phyloP scores from a whole-genome alignment of 1,140 invertebrate genomes.

The Drosophila willistoni region DNA sequence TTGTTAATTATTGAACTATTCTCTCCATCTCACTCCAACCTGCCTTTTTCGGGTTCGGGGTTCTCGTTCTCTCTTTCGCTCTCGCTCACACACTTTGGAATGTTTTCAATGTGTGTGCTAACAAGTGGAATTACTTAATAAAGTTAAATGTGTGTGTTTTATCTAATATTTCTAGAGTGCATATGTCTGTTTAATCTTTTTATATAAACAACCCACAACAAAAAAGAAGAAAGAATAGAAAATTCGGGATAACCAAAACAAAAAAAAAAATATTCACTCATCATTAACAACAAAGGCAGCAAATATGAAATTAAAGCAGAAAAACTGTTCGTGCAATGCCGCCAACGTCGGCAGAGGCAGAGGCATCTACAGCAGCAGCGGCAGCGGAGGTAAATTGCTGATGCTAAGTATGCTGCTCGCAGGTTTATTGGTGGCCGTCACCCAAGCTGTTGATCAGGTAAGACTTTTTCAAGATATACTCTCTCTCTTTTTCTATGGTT shows the following conservation, averaged over 20 bases:
- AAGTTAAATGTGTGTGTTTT: conserved; percentile 6
- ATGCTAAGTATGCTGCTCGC: conserved; percentile 53
- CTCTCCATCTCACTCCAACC: neutral
- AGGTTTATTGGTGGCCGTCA: conserved; percentile 59
- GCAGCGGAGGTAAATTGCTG: conserved; percentile 51
- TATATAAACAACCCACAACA: neutral
- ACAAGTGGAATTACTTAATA: conserved; percentile 24
- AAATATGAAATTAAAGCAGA: conserved; percentile 72
- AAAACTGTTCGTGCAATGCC: conserved; percentile 46
- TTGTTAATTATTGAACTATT: conserved; percentile 56
- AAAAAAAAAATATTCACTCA: neutral
- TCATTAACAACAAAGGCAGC: conserved; percentile 17
- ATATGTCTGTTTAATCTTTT: conserved; percentile 25
- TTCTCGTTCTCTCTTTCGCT: conserved; percentile 7
- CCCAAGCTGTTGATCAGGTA: conserved; percentile 74
- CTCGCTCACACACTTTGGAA: conserved; percentile 15
- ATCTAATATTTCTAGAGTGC: conserved; percentile 12
- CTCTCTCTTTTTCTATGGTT: no score
- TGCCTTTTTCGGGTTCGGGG: no score
- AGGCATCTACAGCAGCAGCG: conserved; percentile 20
- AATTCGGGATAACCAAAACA: neutral
- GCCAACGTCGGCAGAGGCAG: conserved; percentile 32
- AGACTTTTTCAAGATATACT: conserved; percentile 15
- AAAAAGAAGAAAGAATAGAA: neutral
- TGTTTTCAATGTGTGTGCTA: conserved; percentile 11